Base-by-base conservation (phyloP, 2,888 invertebrate genomes). In the Xanthostigma xanthostigma region DNA sequence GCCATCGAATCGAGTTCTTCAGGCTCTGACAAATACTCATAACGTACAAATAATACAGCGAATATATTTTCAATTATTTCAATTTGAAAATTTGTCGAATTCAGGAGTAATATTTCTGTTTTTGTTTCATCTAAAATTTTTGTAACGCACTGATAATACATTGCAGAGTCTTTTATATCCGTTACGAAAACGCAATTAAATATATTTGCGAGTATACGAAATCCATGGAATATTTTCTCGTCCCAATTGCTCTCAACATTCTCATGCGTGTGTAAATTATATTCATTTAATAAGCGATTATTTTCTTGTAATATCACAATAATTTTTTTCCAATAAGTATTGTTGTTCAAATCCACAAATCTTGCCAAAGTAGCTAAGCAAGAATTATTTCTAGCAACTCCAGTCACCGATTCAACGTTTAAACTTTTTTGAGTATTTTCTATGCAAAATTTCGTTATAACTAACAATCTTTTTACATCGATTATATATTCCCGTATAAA, bases 1-100 rank as follows among this genome's bases (percentile, higher is more conserved):
- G 27, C 6, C 27, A 27, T 46, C 9, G n/a, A 71, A 56, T 68
- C 71, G 50, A 61, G 72, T 46, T 69, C 70, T 54, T 74, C 70
- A 53, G 73, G 66, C 50, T 73, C 72, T 9, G 71, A 69, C 51
- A 79, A 71, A 60, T 80, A 76, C 58, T 79, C 76, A 55, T 74
- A 72, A 54, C 77, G 73, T 44, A 83, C 58, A 63, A 84, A 84
- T 38, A 86, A 69, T 55, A 85, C 72, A 1, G 79, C 73, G 62
- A 84, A 86, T 53, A 86, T 73, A 62, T 84, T 78, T 62, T 85
- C 82, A 48, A 86, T 71, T 0, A 82, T 70, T 66, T 84, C 80
- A 45, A 77, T 62, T 56, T 75, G 73, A 54, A 67, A 66, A 51
- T 65, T 63, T 38, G 69, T 52, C 14, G 74, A 72, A 52, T 69